These are phyloP conservation scores for Bos indicus DNA, from an alignment of 2,113 vertebrate genomes.

Conservation along the genomic window DNA sequence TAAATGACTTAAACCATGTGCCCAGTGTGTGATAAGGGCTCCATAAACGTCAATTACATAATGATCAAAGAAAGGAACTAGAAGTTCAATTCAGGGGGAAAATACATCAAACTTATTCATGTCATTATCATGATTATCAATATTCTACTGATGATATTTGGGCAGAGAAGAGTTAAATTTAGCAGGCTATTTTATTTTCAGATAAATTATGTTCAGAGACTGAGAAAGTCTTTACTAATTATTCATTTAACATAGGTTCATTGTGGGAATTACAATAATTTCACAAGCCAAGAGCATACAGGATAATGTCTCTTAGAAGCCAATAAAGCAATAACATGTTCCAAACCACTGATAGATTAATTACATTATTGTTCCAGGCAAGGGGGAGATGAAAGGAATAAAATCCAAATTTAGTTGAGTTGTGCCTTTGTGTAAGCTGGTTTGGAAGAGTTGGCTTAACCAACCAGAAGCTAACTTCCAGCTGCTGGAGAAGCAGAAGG, in stretches of 20 bases:
- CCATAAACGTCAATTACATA: neutral
- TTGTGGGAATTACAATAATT: neutral
- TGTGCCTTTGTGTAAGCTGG: neutral
- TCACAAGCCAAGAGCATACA: neutral
- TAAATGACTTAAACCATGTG: neutral
- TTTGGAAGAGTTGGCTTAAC: neutral
- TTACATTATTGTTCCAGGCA: neutral
- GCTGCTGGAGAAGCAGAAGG: neutral
- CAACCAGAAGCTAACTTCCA: neutral
- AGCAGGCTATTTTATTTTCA: neutral
- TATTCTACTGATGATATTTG: neutral
- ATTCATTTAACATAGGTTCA: neutral
- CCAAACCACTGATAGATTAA: neutral
- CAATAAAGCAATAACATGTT: neutral
- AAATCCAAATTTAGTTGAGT: neutral
- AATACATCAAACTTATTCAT: neutral
- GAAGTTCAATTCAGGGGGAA: neutral
- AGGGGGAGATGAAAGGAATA: neutral
- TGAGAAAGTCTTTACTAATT: neutral
- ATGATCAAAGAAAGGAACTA: neutral
- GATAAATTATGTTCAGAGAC: neutral
- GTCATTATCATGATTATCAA: neutral
- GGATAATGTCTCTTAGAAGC: neutral
- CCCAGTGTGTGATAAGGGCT: neutral
- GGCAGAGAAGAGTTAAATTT: neutral